Percentiles rank a stretch among this genome's conserved stretches.
phyloP scores from a whole-genome alignment of 2,888 invertebrate genomes.

The Saturnia japonica region DNA sequence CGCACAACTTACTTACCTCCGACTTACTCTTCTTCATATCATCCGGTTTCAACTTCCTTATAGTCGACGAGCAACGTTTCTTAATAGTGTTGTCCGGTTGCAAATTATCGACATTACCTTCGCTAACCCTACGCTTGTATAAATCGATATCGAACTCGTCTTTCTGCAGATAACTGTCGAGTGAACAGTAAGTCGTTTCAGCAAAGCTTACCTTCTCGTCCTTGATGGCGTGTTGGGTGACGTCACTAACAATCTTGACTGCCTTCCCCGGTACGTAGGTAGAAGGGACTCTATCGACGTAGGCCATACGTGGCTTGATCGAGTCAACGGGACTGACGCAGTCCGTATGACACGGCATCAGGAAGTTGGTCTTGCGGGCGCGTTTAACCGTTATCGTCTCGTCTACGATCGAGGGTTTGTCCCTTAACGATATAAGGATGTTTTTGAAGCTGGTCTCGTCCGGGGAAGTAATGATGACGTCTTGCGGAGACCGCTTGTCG shows the following conservation, averaged over 20 bases:
- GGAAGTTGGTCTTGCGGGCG: constrained; percentile 60
- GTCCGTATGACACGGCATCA: constrained; percentile 64
- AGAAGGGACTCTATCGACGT: constrained; percentile 62
- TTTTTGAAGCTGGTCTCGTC: constrained; percentile 72
- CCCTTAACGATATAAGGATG: constrained; percentile 69
- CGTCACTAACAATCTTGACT: constrained; percentile 85
- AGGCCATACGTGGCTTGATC: constrained; percentile 71
- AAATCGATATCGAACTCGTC: constrained; percentile 64
- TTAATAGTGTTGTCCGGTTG: constrained; percentile 46
- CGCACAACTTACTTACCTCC: constrained; percentile 78
- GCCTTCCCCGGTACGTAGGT: constrained; percentile 86
- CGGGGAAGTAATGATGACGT: constrained; percentile 75
- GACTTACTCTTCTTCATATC: constrained; percentile 74
- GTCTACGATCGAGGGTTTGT: constrained; percentile 63
- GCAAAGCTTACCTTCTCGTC: constrained; percentile 66
- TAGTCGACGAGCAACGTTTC: constrained; percentile 70
- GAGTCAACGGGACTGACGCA: constrained; percentile 59
- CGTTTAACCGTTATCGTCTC: constrained; percentile 67
- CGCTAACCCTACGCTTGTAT: constrained; percentile 65
- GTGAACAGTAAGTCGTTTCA: constrained; percentile 61
- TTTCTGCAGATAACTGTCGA: constrained; percentile 82
- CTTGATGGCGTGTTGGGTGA: constrained; percentile 63
- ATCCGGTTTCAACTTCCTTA: constrained; percentile 64
- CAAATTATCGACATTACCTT: constrained; percentile 59
- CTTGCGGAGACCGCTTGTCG: constrained; percentile 72